Base-by-base conservation (phyloP, 2,888 invertebrate genomes). In the Plagodis pulveraria region DNA sequence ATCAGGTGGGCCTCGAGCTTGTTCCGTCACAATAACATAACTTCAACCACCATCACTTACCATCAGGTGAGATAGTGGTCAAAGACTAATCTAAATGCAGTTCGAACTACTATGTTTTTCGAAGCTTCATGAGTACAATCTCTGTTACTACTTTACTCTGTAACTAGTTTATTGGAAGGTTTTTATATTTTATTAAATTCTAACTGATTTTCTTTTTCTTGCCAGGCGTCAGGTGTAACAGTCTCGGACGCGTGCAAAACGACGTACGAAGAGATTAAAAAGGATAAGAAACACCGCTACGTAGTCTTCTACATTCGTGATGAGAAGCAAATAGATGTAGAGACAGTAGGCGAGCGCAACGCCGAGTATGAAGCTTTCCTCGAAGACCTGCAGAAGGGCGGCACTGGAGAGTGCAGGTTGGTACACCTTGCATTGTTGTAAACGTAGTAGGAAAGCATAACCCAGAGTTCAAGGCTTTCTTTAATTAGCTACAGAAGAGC, bases 231-330 rank as follows among this genome's bases (percentile, higher is more conserved):
- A 83, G 99, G 99, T 87, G 99, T 99, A 76, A 97, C 97, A 93
- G 98, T 99, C 71, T 97, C 98, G 78, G 98, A 98, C 94, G 95
- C 96, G 74, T 99, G 98, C 94, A 97, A 98, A 94, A 97, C 96
- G 68, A 97, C 96, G 77, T 99, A 98, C 91, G 98, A 98, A 90
- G 98, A 98, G 94, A 98, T 99, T 77, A 99, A 99, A 94, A 98
- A 99, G 94, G 98, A 98, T 88, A 99, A 99, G 94, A 98, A 98
- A 84, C 97, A 98, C 93, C 97, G 98, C 86, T 99, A 98, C 92
- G 98, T 99, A 72, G 97, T 99, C 84, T 99, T 98, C 94, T 98
- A 96, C 94, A 98, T 99, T 90, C 96, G 97, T 77, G 98, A 98
- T 87, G 98, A 99, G 88, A 98, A 97, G 93, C 97, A 97, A 93